Conservation (phyloP, 2,797 vertebrate genomes). For the Ctenopoma kingsleyae region DNA sequence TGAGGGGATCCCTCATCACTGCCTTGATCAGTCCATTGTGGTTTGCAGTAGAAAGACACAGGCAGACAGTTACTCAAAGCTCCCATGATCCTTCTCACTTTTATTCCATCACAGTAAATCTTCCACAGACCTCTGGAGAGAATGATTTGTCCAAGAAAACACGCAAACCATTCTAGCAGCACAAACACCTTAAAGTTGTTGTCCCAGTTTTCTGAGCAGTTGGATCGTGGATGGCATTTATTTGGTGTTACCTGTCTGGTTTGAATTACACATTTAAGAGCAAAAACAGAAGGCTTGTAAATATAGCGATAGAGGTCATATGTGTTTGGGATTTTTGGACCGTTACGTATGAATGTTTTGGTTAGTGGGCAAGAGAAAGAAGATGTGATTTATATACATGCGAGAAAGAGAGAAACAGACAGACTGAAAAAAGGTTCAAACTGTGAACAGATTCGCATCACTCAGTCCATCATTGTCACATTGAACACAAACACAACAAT, state of each 20-base stretch:
- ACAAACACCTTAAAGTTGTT: conserved; percentile 10
- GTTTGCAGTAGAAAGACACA: conserved; percentile 45
- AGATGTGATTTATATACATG: conserved; percentile 30
- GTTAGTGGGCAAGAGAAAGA: conserved; percentile 49
- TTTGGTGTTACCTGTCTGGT: conserved; percentile 53
- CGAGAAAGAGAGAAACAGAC: conserved; percentile 7
- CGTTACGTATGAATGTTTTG: conserved; percentile 60
- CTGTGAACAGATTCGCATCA: conserved; percentile 44
- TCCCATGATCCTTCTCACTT: conserved; percentile 44
- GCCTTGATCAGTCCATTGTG: conserved; percentile 17
- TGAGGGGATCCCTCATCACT: conserved; percentile 57
- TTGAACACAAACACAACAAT: conserved; percentile 38
- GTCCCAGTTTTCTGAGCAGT: conserved; percentile 21
- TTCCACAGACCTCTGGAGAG: conserved; percentile 8
- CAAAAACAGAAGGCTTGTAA: conserved; percentile 43
- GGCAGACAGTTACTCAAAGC: conserved; percentile 47
- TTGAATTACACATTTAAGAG: conserved; percentile 54
- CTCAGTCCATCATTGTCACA: conserved; percentile 34
- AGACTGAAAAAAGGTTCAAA: conserved; percentile 37
- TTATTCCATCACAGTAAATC: conserved; percentile 49
- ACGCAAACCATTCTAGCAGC: background rate
- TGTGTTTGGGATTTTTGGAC: conserved; percentile 62
- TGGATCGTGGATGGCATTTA: conserved; percentile 9
- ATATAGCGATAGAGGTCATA: conserved; percentile 56
- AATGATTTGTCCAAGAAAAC: conserved; percentile 27